Evolutionary conservation across 2,888 invertebrate species (phyloP).

Genomic region (Cephus pygmeus): DNA sequence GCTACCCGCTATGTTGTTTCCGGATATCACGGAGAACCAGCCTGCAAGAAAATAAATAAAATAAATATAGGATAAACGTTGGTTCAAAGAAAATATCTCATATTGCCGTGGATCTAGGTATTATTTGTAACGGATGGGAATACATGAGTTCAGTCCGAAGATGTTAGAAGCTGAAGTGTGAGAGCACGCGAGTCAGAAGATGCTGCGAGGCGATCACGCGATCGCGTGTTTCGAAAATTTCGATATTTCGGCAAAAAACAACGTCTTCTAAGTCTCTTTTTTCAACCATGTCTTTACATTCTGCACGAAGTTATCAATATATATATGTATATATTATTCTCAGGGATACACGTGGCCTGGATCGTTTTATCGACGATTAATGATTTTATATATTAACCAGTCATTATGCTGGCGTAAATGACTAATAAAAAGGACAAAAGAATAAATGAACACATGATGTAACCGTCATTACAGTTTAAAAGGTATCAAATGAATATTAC

Average conservation of each 20-base stretch:
- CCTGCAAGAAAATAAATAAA: slow-evolving; percentile 49
- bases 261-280: background rate
- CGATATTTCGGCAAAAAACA: background rate
- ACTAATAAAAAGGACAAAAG: background rate
- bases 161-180: background rate
- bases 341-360: background rate
- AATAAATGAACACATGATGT: background rate
- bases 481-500: background rate
- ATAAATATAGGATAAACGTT: background rate
- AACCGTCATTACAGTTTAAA: background rate
- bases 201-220: background rate
- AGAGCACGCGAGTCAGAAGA: background rate
- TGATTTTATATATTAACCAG: background rate
- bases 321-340: background rate
- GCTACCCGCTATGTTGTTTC: slow-evolving; percentile 56
- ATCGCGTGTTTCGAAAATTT: background rate
- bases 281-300: background rate
- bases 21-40: slow-evolving; percentile 67
- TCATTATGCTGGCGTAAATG: background rate
- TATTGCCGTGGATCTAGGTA: background rate
- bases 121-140: background rate
- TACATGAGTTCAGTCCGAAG: background rate
- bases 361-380: background rate
- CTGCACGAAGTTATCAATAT: background rate
- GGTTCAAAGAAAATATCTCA: background rate